Conservation (phyloP, 1,140 invertebrate species). For the Cyphomyrmex costatus region DNA sequence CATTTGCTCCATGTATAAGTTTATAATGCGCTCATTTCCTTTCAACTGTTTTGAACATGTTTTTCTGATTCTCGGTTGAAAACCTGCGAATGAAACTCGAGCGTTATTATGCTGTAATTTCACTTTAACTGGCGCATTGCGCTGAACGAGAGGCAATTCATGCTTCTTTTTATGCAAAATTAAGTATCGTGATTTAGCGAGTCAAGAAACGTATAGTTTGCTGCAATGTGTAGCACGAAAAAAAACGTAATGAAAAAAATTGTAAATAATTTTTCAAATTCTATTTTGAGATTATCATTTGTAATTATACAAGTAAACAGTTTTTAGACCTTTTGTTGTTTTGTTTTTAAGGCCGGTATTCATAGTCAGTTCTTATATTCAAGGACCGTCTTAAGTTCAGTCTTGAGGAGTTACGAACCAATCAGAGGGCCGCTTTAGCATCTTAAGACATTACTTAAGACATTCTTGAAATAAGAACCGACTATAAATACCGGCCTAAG, state of each 20-base stretch:
- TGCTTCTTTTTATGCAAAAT: not conserved
- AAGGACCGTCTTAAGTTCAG: too few species aligned
- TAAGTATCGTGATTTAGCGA: not conserved
- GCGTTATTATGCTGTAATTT: conserved; percentile 26
- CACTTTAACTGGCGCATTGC: not conserved
- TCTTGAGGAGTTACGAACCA: too few species aligned
- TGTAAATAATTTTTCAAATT: not conserved
- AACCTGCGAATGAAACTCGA: conserved; percentile 14
- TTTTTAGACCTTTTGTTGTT: not conserved
- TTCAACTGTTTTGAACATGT: not conserved
- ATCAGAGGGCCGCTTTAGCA: too few species aligned
- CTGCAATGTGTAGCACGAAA: not conserved
- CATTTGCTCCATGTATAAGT: not conserved
- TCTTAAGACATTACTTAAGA: too few species aligned
- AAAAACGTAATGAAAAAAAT: not conserved
- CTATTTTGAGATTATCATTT: conserved; percentile 6
- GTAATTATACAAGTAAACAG: not conserved
- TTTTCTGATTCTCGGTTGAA: conserved; percentile 3
- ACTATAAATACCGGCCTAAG: too few species aligned
- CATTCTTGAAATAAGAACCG: too few species aligned
- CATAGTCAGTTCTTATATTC: too few species aligned
- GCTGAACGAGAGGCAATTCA: not conserved
- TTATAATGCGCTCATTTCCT: conserved; percentile 7
- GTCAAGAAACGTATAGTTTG: not conserved
- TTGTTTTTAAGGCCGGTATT: too few species aligned